Evolutionary conservation across 2,797 vertebrate species (phyloP).

Genomic region (Danio kyathit): DNA sequence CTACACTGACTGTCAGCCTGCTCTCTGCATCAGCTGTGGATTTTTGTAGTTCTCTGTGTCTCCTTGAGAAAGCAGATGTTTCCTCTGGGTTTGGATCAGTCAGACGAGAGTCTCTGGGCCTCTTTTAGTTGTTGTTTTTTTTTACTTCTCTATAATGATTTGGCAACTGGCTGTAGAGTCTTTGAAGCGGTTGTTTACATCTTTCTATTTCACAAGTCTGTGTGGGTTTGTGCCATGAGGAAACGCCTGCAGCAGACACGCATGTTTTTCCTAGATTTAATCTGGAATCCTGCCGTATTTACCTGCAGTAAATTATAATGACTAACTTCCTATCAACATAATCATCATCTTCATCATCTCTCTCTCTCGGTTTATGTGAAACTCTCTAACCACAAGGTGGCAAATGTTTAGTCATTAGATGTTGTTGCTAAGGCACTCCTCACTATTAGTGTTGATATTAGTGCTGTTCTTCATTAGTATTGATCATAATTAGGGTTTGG

Average conservation of each 20-base stretch:
- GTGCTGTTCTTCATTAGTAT: background rate
- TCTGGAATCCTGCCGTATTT: background rate
- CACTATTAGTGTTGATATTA: background rate
- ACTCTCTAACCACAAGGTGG: slow-evolving; percentile 29
- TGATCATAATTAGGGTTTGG: background rate
- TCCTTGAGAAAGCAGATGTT: slow-evolving; percentile 14
- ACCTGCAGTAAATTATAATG: slow-evolving; percentile 25
- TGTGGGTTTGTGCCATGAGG: slow-evolving; percentile 12
- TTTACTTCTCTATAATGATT: slow-evolving; percentile 34
- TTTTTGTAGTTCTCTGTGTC: slow-evolving; percentile 11
- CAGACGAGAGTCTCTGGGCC: background rate
- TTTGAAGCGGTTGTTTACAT: slow-evolving; percentile 47
- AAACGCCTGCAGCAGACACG: background rate
- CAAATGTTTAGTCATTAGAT: slow-evolving; percentile 29
- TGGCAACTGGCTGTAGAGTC: slow-evolving; percentile 27
- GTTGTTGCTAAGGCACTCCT: background rate
- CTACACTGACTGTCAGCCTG: slow-evolving; percentile 4
- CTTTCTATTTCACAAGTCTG: background rate
- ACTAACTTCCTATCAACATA: slow-evolving; percentile 51
- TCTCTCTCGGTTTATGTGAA: background rate
- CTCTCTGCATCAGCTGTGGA: slow-evolving; percentile 5
- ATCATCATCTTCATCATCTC: background rate
- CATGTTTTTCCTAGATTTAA: slow-evolving; percentile 4
- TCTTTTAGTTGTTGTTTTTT: slow-evolving; percentile 19
- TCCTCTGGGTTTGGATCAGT: slow-evolving; percentile 19